Base-by-base conservation (phyloP, 2,888 invertebrate genomes). In the Calephelis perditalis region DNA sequence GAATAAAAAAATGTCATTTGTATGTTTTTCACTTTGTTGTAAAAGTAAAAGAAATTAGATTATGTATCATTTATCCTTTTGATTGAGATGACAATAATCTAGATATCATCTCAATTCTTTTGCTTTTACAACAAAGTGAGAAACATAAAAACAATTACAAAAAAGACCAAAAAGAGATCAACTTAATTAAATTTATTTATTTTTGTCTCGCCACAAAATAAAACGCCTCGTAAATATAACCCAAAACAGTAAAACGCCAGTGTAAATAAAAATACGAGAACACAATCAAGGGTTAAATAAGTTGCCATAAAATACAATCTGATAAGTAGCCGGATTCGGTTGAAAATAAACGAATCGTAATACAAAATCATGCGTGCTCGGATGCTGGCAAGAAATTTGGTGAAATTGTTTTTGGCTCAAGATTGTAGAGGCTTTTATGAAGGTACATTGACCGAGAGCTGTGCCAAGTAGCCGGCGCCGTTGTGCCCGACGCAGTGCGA, bases 391-490 rank as follows among this genome's bases (percentile, higher is more conserved):
- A 83, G 87, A 83, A 84, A 82, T 86, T 88, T 82, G 84, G 82
- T 77, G 78, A 85, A 90, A 90, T 89, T 88, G 88, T 87, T 88
- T 52, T 89, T 89, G 90, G 90, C 77, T 75, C 74, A 69, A 71
- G 74, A 68, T 73, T 80, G 77, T 74, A 75, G 76, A 87, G 87
- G 86, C 86, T 86, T 87, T 89, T 87, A 87, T 87, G 77, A 80
- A 76, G 77, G 88, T 79, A 88, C 86, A 80, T 80, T 89, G 89
- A 89, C 88, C 88, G 88, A 83, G 77, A 71, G 75, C 76, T 70
- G 73, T 89, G 90, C 90, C 90, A 90, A 89, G 82, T 81, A 74
- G 77, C 81, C 81, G 90, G 89, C 90, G 90, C 90, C 89, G 72
- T 73, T 77, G 76, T 79, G 84, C 68, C 84, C 83, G 86, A 83